Evolutionary conservation across 92 coral and sea anemone species (phyloP), one percentile per base, ranked within the genome.

Genomic region (Anthopleura xanthogrammica): DNA sequence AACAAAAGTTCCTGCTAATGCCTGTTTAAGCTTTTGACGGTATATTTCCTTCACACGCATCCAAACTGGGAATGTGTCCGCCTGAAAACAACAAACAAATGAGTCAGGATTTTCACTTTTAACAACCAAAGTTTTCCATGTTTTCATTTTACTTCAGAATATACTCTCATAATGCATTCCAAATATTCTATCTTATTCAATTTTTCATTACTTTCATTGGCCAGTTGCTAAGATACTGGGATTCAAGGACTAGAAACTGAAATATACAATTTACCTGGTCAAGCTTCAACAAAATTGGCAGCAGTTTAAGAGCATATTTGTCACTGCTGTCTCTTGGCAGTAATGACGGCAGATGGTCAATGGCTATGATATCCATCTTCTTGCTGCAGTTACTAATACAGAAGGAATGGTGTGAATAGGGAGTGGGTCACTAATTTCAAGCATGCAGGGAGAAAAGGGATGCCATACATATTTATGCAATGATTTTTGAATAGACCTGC

Each of bases 241-340:
- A 50, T 50, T 50, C 54, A 50, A 5, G 7, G 54, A 6, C 54
- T 50, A 50, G 54, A 5, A 50, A 50, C 11, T 50, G 54, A 50
- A 5, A 50, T 54, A 14, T 11, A 3, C 17, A 60, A 20, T 17
- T 60, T 77, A 88, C 90, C 88, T 83, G 84, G 14, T 85, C 80
- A 11, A 89, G 80, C 23, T 70, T 83, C 6, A 81, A 60, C 11
- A 89, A 73, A 72, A 85, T 85, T 4, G 86, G 86, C 23, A 78
- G 75, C 19, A 89, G 86, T 66, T 89, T 89, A 29, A 66, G 86
- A 7, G 92, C 92, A 77, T 80, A 89, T 85, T 82, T 89, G 60
- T 89, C 86, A 81, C 92, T 85, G 80, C 92, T 89, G 78, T 89
- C 92, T 68, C 86, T 80, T 39, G 92, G 92, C 52, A 89, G 83